Conservation (phyloP, 2,113 vertebrate genomes). For the Semnornis frantzii region DNA sequence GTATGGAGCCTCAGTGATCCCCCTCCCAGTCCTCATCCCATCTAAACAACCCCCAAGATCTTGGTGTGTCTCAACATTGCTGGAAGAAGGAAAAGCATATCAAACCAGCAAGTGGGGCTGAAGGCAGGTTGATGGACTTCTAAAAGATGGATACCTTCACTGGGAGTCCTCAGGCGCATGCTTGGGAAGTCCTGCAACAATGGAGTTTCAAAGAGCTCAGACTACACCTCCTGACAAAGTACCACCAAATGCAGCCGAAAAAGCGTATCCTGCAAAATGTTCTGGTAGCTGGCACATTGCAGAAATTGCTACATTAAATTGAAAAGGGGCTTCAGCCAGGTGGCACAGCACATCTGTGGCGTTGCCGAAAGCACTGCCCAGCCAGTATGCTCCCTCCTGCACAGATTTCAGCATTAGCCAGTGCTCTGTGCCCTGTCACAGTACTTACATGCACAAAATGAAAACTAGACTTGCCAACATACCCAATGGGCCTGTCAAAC, state of each 20-base stretch:
- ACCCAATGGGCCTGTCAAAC: constrained; percentile 53
- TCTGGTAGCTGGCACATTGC: background rate
- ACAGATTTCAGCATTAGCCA: background rate
- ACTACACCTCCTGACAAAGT: background rate
- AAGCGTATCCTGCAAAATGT: background rate
- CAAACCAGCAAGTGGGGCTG: background rate
- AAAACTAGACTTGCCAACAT: background rate
- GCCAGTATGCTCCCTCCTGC: background rate
- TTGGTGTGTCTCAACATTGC: background rate
- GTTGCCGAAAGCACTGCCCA: background rate
- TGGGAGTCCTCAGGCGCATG: background rate
- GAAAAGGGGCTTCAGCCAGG: background rate
- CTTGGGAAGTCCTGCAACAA: background rate
- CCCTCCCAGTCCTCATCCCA: background rate
- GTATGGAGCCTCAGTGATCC: fast-evolving
- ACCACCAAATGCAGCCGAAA: background rate
- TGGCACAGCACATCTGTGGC: background rate
- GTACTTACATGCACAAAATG: background rate
- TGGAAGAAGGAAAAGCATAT: fast-evolving
- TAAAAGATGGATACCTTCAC: background rate
- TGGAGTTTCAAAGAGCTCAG: background rate
- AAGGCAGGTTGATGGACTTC: background rate
- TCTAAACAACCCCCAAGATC: background rate
- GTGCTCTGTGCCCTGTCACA: background rate
- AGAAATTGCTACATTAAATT: background rate